These are phyloP conservation scores for Drosophila parabipectinata DNA, from an alignment of 1,140 invertebrate species.

Conservation along the genomic window DNA sequence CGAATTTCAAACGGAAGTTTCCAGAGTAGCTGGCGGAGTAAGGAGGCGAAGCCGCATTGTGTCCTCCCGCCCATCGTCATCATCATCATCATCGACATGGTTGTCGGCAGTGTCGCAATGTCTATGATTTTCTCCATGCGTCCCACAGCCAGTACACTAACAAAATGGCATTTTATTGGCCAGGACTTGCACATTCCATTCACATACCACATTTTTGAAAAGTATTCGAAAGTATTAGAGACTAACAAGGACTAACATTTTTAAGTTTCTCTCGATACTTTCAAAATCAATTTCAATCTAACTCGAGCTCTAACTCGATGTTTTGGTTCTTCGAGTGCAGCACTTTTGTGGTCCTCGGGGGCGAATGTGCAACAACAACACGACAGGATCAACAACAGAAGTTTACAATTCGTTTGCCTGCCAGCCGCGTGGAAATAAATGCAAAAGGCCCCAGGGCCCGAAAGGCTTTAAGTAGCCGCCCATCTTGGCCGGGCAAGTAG, in stretches of 20 bases:
- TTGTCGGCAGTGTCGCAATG: slow-evolving; percentile 22
- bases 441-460: slow-evolving; percentile 45
- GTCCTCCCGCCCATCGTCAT: slow-evolving; percentile 24
- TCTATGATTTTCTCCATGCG: slow-evolving; percentile 10
- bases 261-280: background rate
- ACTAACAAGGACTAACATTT: background rate
- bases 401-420: slow-evolving; percentile 47
- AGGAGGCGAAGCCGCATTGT: slow-evolving; percentile 16
- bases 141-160: slow-evolving; percentile 16
- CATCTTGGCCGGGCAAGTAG: slow-evolving; percentile 12
- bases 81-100: slow-evolving; percentile 37
- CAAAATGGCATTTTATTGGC: slow-evolving; percentile 1
- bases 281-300: background rate
- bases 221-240: background rate
- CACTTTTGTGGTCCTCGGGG: slow-evolving; percentile 15
- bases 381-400: slow-evolving; percentile 31
- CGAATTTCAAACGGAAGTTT: slow-evolving; percentile 74
- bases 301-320: background rate
- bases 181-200: background rate
- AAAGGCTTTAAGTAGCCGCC: slow-evolving; percentile 60
- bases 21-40: slow-evolving; percentile 14
- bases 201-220: background rate
- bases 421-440: slow-evolving; percentile 46
- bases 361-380: slow-evolving; percentile 35
- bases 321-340: slow-evolving; percentile 13